phyloP scores from a whole-genome alignment of 37 sponge, comb jelly and placozoan species.

The Dysidea cf. avara region DNA sequence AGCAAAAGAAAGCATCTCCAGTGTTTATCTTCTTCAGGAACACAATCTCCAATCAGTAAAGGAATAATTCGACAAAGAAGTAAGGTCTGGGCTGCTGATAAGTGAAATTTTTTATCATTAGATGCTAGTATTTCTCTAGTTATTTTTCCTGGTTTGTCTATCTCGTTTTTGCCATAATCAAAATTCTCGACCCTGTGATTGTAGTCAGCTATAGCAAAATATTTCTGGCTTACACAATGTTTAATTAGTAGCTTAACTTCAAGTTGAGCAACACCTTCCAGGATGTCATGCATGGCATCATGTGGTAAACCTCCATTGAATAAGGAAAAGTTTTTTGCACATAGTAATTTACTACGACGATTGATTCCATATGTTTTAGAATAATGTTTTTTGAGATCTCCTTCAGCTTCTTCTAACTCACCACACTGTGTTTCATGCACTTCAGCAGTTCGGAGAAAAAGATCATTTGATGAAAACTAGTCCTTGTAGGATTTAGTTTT shows the following conservation, averaged over 20 bases:
- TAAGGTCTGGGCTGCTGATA: conserved; percentile 14
- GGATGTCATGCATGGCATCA: conserved; percentile 56
- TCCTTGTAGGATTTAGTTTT: not conserved
- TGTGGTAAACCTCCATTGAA: conserved; percentile 44
- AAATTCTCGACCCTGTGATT: conserved; percentile 21
- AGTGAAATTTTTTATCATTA: not conserved
- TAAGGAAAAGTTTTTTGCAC: conserved; percentile 11
- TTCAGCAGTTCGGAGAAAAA: conserved; percentile 1
- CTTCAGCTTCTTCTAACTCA: not conserved
- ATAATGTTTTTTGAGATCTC: conserved; percentile 16
- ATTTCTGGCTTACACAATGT: conserved; percentile 2
- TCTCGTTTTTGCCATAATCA: conserved; percentile 24
- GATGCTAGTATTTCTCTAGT: conserved; percentile 1
- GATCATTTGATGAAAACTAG: not conserved
- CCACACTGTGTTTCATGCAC: conserved; percentile 7
- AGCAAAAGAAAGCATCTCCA: conserved; percentile 27
- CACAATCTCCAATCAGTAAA: conserved; percentile 31
- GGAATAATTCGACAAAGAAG: conserved; percentile 29
- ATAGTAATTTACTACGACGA: not conserved
- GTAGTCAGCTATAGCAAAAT: conserved; percentile 11
- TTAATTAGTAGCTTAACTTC: conserved; percentile 15
- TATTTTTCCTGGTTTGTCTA: conserved; percentile 15
- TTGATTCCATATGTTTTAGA: conserved; percentile 31
- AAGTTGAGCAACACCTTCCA: conserved; percentile 34
- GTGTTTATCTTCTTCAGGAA: conserved; percentile 23